phyloP scores from a whole-genome alignment of 2,888 invertebrate species.

The Ashinkailepas kermadecensis region DNA sequence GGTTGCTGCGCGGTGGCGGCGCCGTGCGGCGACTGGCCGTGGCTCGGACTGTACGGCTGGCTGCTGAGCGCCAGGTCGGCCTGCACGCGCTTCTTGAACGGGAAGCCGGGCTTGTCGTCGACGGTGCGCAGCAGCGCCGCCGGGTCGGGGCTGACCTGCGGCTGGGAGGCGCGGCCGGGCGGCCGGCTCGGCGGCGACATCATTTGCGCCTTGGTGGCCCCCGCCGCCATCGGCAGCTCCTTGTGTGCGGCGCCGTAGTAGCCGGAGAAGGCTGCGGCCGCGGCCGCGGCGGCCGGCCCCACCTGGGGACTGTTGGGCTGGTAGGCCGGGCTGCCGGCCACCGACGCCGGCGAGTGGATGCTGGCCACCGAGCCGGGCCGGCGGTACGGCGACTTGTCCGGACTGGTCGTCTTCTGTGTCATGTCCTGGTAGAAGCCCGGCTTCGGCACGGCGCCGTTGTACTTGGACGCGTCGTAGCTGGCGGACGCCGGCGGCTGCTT shows the following conservation, averaged over 20 bases:
- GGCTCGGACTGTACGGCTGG: neutral
- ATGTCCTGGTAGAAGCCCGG: constrained; percentile 20
- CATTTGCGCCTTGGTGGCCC: neutral
- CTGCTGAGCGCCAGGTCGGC: constrained; percentile 8
- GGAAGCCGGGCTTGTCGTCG: constrained; percentile 22
- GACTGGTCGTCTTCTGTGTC: constrained; percentile 19
- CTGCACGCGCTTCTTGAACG: constrained; percentile 19
- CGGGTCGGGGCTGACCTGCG: neutral
- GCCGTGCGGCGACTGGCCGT: too few relatives aligned
- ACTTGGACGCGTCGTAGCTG: neutral
- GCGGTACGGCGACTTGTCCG: constrained; percentile 16
- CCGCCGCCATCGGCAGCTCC: neutral
- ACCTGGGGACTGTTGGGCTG: constrained; percentile 22
- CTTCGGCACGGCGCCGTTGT: neutral
- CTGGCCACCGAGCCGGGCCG: constrained; percentile 15
- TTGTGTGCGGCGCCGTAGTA: neutral
- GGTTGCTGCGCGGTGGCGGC: neutral
- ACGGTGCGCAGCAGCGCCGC: constrained; percentile 10
- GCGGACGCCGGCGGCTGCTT: neutral
- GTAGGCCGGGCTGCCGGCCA: constrained; percentile 1
- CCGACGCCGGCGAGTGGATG: constrained; percentile 17
- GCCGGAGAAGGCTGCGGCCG: neutral
- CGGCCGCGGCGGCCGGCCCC: neutral
- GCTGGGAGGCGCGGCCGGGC: neutral
- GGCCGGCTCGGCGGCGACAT: constrained; percentile 23